Conservation (phyloP, 2,113 vertebrate species). For the Forbesichthys agassizii region DNA sequence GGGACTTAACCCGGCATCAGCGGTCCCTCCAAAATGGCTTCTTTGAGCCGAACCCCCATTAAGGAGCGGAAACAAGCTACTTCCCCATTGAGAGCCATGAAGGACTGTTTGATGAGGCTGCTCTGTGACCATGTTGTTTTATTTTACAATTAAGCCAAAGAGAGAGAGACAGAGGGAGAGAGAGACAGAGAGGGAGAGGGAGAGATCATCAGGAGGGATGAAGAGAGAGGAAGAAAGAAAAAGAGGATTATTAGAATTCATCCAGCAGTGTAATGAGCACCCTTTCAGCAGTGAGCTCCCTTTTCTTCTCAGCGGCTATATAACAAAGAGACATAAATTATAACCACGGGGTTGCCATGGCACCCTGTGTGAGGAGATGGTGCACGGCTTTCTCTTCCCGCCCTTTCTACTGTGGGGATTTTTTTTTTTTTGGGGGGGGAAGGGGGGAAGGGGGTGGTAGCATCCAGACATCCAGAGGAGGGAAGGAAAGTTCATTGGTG, state of each 20-base stretch:
- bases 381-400: slow-evolving; percentile 47
- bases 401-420: slow-evolving; percentile 46
- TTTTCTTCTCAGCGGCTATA: slow-evolving; percentile 67
- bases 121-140: slow-evolving; percentile 61
- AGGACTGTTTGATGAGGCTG: slow-evolving; percentile 64
- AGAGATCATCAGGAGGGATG: slow-evolving; percentile 8
- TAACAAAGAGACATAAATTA: slow-evolving; percentile 72
- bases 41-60: slow-evolving; percentile 45
- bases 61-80: slow-evolving; percentile 29
- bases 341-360: slow-evolving; percentile 73
- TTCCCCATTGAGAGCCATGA: slow-evolving; percentile 56
- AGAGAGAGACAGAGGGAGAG: slow-evolving; percentile 34
- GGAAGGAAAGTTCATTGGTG: slow-evolving; percentile 50
- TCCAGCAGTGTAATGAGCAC: slow-evolving; percentile 60
- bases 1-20: slow-evolving; percentile 40
- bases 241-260: slow-evolving; percentile 71
- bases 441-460: slow-evolving; percentile 4
- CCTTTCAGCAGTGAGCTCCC: slow-evolving; percentile 66
- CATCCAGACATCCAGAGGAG: slow-evolving; percentile 59
- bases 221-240: slow-evolving; percentile 44
- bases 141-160: slow-evolving; percentile 45
- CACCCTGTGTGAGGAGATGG: slow-evolving; percentile 54
- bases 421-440: slow-evolving; percentile 22
- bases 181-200: slow-evolving; percentile 23
- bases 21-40: slow-evolving; percentile 25